Conservation (phyloP, 1,140 invertebrate genomes). For the Leucophenga varia region DNA sequence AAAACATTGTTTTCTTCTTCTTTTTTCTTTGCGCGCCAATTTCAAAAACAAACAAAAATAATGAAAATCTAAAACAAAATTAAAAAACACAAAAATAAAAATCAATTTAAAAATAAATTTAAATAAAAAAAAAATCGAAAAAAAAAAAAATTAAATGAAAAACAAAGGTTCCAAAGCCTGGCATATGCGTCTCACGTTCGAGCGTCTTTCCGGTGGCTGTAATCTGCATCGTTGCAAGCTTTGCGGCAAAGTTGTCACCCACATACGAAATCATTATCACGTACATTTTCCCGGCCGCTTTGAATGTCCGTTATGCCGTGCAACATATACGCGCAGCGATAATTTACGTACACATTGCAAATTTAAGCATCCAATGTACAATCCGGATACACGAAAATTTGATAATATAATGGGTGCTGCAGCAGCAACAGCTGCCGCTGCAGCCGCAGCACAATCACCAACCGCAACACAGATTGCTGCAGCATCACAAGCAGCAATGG, state of each 20-base stretch:
- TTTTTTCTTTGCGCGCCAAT: slow-evolving; percentile 52
- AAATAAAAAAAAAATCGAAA: slow-evolving; percentile 1
- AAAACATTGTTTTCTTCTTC: slow-evolving; percentile 56
- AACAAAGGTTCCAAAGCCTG: slow-evolving; percentile 81
- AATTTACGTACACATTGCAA: slow-evolving; percentile 86
- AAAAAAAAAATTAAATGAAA: neutral
- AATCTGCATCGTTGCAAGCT: slow-evolving; percentile 88
- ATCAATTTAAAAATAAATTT: slow-evolving; percentile 4
- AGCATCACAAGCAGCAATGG: slow-evolving; percentile 44
- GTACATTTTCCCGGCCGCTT: slow-evolving; percentile 85
- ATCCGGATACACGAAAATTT: slow-evolving; percentile 79
- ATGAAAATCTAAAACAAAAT: slow-evolving; percentile 18
- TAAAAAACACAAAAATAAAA: slow-evolving; percentile 10
- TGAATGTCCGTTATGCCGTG: slow-evolving; percentile 82
- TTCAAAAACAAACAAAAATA: slow-evolving; percentile 9
- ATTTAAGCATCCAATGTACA: slow-evolving; percentile 81
- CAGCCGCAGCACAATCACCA: slow-evolving; percentile 58
- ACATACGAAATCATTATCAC: slow-evolving; percentile 88
- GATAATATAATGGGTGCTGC: slow-evolving; percentile 64
- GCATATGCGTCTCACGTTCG: slow-evolving; percentile 88
- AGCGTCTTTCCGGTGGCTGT: slow-evolving; percentile 81
- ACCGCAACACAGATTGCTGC: slow-evolving; percentile 51
- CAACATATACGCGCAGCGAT: slow-evolving; percentile 84
- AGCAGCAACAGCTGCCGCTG: slow-evolving; percentile 60
- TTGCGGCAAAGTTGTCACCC: slow-evolving; percentile 87